A percentile compares a stretch with the other conserved stretches of the same genome.
Conservation (phyloP, 2,797 vertebrate species). For the Trichosurus vulpecula region DNA sequence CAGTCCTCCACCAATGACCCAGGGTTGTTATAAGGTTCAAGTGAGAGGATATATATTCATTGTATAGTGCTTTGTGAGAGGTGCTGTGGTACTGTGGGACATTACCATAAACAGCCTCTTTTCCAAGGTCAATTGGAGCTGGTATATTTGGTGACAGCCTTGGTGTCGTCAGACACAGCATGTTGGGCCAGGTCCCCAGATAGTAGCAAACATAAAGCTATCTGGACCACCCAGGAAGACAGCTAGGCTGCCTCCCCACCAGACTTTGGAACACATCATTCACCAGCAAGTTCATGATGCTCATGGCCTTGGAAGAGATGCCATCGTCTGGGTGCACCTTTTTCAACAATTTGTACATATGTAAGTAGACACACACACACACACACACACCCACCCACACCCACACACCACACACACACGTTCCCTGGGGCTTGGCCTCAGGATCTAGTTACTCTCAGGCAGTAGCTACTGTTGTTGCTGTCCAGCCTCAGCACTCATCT, state of each 20-base stretch:
- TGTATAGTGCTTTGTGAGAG: background rate
- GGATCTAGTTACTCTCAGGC: conserved; percentile 54
- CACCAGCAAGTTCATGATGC: conserved; percentile 92
- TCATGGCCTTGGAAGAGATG: conserved; percentile 91
- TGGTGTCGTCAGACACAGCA: conserved; percentile 88
- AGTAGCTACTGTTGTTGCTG: conserved; percentile 80
- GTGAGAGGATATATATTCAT: background rate
- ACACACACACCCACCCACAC: conserved; percentile 67
- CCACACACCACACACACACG: conserved; percentile 64
- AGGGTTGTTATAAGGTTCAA: background rate
- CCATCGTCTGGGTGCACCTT: conserved; percentile 91
- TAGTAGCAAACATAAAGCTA: conserved; percentile 86
- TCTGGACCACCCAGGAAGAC: conserved; percentile 88
- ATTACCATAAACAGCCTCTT: background rate
- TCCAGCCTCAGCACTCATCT: conserved; percentile 83
- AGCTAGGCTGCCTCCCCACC: conserved; percentile 84
- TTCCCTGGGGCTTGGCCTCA: conserved; percentile 69
- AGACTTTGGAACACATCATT: conserved; percentile 90
- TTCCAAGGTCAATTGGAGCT: conserved; percentile 85
- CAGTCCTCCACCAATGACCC: background rate
- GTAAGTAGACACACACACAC: conserved; percentile 57
- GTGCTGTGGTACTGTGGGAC: background rate
- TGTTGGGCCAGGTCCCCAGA: conserved; percentile 90
- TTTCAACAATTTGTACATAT: conserved; percentile 92
- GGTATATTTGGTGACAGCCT: conserved; percentile 91